phyloP scores from a whole-genome alignment of 2,113 vertebrate genomes.

The Archocentrus centrarchus region DNA sequence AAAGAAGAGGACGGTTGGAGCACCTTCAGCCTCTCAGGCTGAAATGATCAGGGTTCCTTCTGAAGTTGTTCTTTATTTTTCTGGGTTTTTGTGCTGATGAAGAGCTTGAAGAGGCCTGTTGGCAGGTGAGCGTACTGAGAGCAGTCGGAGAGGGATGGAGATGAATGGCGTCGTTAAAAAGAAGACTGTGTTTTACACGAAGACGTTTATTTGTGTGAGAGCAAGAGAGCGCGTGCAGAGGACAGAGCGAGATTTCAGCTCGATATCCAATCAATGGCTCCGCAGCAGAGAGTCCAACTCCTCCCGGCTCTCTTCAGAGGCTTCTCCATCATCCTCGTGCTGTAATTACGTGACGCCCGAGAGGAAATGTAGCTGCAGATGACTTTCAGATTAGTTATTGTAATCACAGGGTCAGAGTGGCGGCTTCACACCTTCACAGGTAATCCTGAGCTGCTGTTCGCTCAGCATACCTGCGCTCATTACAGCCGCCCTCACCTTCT shows the following conservation, averaged over 20 bases:
- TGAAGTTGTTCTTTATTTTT: background rate
- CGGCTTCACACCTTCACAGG: background rate
- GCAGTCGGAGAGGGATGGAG: background rate
- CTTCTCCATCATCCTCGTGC: constrained; percentile 19
- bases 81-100: background rate
- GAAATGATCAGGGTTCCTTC: too few species aligned
- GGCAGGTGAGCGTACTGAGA: background rate
- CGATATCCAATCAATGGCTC: constrained; percentile 1
- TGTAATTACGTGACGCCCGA: constrained; percentile 15
- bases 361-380: background rate
- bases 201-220: background rate
- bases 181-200: background rate
- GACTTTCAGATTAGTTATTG: constrained; percentile 18
- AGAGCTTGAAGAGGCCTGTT: background rate
- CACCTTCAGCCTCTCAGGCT: background rate
- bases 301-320: background rate
- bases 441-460: background rate
- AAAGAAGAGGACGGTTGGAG: background rate
- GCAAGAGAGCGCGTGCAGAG: background rate
- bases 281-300: constrained; percentile 2
- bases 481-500: background rate
- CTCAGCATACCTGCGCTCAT: background rate
- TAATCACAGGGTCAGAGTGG: background rate
- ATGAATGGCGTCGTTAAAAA: constrained; percentile 22
- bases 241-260: background rate